Evolutionary conservation across 2,113 vertebrate genomes (phyloP).

Genomic region (Caracal caracal): DNA sequence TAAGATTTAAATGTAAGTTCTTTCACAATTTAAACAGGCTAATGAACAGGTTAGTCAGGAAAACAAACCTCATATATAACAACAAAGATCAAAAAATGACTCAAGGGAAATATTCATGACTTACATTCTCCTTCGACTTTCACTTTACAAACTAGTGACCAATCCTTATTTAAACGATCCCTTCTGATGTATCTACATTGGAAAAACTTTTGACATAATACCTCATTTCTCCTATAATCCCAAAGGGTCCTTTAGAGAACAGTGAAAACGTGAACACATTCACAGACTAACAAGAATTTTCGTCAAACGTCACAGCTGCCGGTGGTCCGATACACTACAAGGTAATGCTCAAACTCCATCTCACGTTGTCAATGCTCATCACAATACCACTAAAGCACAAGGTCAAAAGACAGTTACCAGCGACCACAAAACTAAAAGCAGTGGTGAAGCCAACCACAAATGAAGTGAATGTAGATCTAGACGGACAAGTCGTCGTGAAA

Average conservation of each 20-base stretch:
- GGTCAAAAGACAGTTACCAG: conserved; percentile 74
- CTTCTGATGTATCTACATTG: conserved; percentile 65
- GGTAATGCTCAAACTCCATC: conserved; percentile 78
- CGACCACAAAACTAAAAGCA: conserved; percentile 82
- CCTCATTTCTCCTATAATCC: conserved; percentile 77
- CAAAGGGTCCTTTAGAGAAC: conserved; percentile 80
- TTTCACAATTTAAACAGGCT: neutral
- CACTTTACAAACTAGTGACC: conserved; percentile 72
- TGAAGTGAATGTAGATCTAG: neutral
- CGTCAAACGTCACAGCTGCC: conserved; percentile 73
- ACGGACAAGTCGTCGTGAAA: neutral
- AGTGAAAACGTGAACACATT: conserved; percentile 73
- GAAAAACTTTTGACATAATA: conserved; percentile 79
- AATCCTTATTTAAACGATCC: conserved; percentile 72
- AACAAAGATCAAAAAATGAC: conserved; percentile 58
- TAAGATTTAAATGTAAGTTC: neutral
- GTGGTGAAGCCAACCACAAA: conserved; percentile 28
- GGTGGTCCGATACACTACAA: conserved; percentile 71
- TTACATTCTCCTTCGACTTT: conserved; percentile 69
- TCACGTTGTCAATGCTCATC: conserved; percentile 71
- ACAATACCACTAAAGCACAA: conserved; percentile 75
- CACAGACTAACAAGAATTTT: conserved; percentile 70
- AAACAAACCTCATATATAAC: neutral
- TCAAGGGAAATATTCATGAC: conserved; percentile 66
- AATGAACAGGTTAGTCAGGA: neutral